Evolutionary conservation across 92 coral and sea anemone species (phyloP).

Genomic region (Palythoa grandiflora): DNA sequence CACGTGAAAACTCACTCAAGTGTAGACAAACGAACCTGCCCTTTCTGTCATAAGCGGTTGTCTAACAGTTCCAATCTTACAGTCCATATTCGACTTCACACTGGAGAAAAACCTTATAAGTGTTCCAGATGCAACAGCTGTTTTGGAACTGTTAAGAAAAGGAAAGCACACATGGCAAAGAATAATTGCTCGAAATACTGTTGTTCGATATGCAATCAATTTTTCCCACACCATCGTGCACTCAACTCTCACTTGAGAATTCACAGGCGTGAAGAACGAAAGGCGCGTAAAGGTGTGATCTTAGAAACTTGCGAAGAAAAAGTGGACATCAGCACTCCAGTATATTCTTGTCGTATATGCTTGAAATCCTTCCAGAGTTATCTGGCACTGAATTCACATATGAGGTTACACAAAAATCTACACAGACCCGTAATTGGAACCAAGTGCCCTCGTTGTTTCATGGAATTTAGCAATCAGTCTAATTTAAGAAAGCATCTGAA

Average conservation of each 20-base stretch:
- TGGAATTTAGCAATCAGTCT: constrained; percentile 11
- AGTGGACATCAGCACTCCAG: neutral
- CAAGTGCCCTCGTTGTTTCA: constrained; percentile 10
- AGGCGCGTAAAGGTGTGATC: neutral
- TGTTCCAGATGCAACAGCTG: neutral
- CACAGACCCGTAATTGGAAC: neutral
- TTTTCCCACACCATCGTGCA: constrained; percentile 16
- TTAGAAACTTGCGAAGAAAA: neutral
- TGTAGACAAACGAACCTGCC: neutral
- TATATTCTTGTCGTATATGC: constrained; percentile 10
- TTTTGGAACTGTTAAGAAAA: constrained; percentile 7
- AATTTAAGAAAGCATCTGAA: constrained; percentile 27
- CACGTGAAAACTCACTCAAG: neutral
- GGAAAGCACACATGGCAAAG: neutral
- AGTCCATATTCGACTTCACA: constrained; percentile 28
- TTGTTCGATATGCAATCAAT: neutral
- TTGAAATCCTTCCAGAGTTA: neutral
- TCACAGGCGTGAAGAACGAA: constrained; percentile 14
- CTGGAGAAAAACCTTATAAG: constrained; percentile 32
- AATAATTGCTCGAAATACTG: neutral
- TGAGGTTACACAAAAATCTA: constrained; percentile 10
- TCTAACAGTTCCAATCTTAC: constrained; percentile 16
- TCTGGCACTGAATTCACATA: constrained; percentile 33
- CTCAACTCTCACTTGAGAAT: constrained; percentile 37
- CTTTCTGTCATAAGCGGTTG: constrained; percentile 6